Evolutionary conservation across 2,797 vertebrate genomes (phyloP), one percentile per base, ranked within the genome.

Genomic region (Acanthurus tractus): DNA sequence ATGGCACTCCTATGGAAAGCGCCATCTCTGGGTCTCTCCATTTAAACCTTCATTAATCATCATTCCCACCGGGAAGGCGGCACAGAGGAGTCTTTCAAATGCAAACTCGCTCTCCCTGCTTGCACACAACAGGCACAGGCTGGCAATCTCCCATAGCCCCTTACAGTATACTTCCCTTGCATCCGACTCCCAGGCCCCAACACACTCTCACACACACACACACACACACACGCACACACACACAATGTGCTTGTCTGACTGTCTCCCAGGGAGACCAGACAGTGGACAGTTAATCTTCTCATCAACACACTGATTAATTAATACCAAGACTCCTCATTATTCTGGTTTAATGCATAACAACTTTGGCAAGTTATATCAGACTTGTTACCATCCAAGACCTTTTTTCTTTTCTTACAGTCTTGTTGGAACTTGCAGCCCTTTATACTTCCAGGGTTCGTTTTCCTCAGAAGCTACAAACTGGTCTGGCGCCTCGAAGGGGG

Each of bases 31-130:
- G 66, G 61, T 85, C 78, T 80, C 79, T 80, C 68, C 81, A 78
- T 88, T 92, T 93, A 89, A 78, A 85, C 91, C 88, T 89, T 85
- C 87, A 91, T 93, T 93, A 92, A 92, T 94, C 92, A 88, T 78
- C 3, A n/a, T 81, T 88, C 86, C 89, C 90, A 85, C 74, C 14
- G 68, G 91, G 86, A 67, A 76, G 72, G 69, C 45, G 49, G 69
- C 82, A 90, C 78, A 83, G 83, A 85, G 56, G 78, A 89, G 79
- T 65, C 89, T 91, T 92, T 93, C 89, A 90, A 92, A 94, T 91
- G 88, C 89, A 91, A 93, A 91, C 74, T 17, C 65, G 0, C 53
- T 70, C 63, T 65, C 63, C 74, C 44, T 52, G 50, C 76, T 80
- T 76, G 58, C 88, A 78, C 75, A 79, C 83, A 79, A 78, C 75